Evolutionary conservation across 1,140 invertebrate species (phyloP).

Genomic region (Callitettix versicolor): DNA sequence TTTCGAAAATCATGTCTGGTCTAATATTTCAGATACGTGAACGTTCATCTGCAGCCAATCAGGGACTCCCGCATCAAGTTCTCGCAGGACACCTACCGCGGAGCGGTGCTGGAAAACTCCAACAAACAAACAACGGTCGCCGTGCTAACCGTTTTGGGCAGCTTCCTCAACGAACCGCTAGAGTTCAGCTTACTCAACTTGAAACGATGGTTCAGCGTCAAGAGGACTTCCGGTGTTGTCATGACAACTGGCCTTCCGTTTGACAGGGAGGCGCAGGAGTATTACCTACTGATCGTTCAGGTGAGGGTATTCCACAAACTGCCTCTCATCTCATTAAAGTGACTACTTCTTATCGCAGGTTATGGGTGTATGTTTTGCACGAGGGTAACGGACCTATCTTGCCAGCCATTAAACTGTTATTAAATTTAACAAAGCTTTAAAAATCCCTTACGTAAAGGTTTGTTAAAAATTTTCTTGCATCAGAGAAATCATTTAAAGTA

Average conservation of each 20-base stretch:
- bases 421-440: too few relatives aligned
- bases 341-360: too few relatives aligned
- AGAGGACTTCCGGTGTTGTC: slow-evolving; percentile 77
- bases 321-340: too few relatives aligned
- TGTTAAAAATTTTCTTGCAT: too few relatives aligned
- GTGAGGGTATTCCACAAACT: slow-evolving; percentile 40
- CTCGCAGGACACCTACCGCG: slow-evolving; percentile 68
- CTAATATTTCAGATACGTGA: slow-evolving; percentile 27
- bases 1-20: too few relatives aligned
- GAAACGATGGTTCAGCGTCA: slow-evolving; percentile 79
- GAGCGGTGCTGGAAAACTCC: slow-evolving; percentile 71
- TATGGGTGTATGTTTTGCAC: too few relatives aligned
- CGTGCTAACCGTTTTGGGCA: slow-evolving; percentile 78
- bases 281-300: slow-evolving; percentile 74
- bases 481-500: too few relatives aligned
- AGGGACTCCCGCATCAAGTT: slow-evolving; percentile 70
- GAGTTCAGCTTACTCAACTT: slow-evolving; percentile 83
- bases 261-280: slow-evolving; percentile 71
- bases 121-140: slow-evolving; percentile 67
- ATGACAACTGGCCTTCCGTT: slow-evolving; percentile 70
- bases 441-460: too few relatives aligned
- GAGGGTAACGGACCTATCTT: too few relatives aligned
- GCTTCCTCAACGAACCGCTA: slow-evolving; percentile 76
- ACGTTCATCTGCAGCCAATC: slow-evolving; percentile 55
- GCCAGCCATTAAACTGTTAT: too few relatives aligned